Evolutionary conservation across 2,113 vertebrate species (phyloP), one percentile per base, ranked within the genome.

Genomic region (Euleptes europaea): DNA sequence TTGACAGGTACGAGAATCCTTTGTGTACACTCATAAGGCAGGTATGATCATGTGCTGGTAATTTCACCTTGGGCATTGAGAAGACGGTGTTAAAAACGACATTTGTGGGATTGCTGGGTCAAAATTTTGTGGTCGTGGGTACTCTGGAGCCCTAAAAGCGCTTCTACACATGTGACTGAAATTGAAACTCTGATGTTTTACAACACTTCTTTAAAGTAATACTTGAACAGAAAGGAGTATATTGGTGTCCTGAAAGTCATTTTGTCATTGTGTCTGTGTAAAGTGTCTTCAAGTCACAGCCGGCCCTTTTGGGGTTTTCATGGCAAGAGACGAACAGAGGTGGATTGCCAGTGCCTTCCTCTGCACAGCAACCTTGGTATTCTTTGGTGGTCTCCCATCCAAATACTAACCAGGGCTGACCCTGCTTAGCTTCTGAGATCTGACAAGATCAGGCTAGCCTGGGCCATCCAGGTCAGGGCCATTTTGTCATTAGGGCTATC

Each of bases 1-100:
- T 88, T 93, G 93, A 87, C 88, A 93, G 92, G 89, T 91, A 92
- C 94, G 90, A 88, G 70, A 84, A 15, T 89, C 85, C 85, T 86
- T 44, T 86, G 11, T 69, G 14, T 90, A 85, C 40, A 78, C 72
- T 84, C 13, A 31, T 5, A 44, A 78, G 91, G 13, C 87, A 0
- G 87, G 91, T 79, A 70, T 69, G 84, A 87, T 88, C 91, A 57
- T 81, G 87, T 92, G 47, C 35, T 83, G 83, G 31, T 72, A 13
- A 69, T 44, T 69, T 31, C 19, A 57, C 69, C 31, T 54, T 71
- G 63, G 49, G 5, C 21, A 82, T n/a, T 66, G 80, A 66, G 69
- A 71, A 23, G 81, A 19, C 57, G 88, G 38, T 51, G 69, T 44
- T 85, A 80, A 76, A 69, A 78, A 74, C 14, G 28, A 42, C 4